Conservation (phyloP, 2,888 invertebrate genomes). For the Drosophila pseudotalamancana region DNA sequence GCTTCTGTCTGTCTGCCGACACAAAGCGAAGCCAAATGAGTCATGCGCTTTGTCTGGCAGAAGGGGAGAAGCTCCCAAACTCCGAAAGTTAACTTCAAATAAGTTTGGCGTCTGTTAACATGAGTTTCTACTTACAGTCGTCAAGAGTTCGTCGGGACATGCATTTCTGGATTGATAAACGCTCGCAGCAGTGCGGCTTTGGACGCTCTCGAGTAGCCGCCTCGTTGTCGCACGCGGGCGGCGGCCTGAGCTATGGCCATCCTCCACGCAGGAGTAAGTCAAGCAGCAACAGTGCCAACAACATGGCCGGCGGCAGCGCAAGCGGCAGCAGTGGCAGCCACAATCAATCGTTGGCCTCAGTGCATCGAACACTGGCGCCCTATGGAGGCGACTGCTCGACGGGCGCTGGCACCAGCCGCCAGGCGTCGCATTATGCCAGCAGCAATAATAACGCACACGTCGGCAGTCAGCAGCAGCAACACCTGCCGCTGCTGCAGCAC, state of each 20-base stretch:
- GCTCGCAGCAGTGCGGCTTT: conserved; percentile 90
- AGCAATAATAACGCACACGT: conserved; percentile 45
- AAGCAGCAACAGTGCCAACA: conserved; percentile 55
- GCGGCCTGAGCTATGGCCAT: conserved; percentile 85
- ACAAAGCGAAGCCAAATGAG: conserved; percentile 60
- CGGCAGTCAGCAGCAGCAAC: conserved; percentile 45
- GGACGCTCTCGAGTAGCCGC: conserved; percentile 89
- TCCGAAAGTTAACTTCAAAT: conserved; percentile 42
- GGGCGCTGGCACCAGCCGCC: conserved; percentile 64
- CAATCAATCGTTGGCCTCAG: conserved; percentile 45
- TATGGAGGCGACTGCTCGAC: conserved; percentile 41
- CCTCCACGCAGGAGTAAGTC: conserved; percentile 85
- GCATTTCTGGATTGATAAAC: conserved; percentile 96
- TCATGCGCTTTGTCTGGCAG: conserved; percentile 72
- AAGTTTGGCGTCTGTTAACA: conserved; percentile 53
- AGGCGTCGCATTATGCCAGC: conserved; percentile 54
- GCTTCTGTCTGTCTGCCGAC: conserved; percentile 37
- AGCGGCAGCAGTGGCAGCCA: conserved; percentile 41
- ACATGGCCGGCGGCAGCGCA: too few relatives aligned
- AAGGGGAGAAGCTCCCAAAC: conserved; percentile 13
- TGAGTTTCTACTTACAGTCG: conserved; percentile 35
- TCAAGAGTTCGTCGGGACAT: conserved; percentile 83
- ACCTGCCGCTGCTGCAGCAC: conserved; percentile 36
- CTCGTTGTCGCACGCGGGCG: conserved; percentile 87
- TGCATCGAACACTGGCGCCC: conserved; percentile 56